phyloP scores from a whole-genome alignment of 2,113 vertebrate species.

The Fulica atra region DNA sequence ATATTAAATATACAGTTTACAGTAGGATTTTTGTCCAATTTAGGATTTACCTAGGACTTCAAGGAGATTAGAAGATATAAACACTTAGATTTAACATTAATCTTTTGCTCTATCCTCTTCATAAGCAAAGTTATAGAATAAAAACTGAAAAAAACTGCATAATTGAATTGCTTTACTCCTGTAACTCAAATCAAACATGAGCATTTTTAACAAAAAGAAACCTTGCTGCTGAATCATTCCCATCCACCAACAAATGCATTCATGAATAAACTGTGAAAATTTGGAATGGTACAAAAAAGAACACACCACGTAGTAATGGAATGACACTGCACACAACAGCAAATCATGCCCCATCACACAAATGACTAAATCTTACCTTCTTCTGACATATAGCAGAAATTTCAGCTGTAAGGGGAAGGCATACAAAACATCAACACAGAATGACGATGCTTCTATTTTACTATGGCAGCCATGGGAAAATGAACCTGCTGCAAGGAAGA shows the following conservation, averaged over 20 bases:
- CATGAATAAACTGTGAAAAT: slow-evolving; percentile 20
- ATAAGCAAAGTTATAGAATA: background rate
- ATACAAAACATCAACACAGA: slow-evolving; percentile 79
- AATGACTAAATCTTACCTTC: slow-evolving; percentile 88
- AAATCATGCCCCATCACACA: slow-evolving; percentile 69
- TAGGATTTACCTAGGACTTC: background rate
- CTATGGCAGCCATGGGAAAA: background rate
- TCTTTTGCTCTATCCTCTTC: background rate
- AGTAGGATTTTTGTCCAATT: background rate
- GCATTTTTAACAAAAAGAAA: slow-evolving; percentile 39
- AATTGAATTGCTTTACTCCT: background rate
- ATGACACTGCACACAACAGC: slow-evolving; percentile 67
- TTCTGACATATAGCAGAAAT: slow-evolving; percentile 99
- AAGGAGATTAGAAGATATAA: background rate
- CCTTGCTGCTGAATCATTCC: slow-evolving; percentile 26
- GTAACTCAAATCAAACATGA: slow-evolving; percentile 39
- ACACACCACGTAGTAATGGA: slow-evolving; percentile 47
- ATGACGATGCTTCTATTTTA: background rate
- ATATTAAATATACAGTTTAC: background rate
- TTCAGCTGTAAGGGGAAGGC: slow-evolving; percentile 90
- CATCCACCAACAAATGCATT: slow-evolving; percentile 21
- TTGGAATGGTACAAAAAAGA: slow-evolving; percentile 36
- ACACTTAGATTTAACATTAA: background rate
- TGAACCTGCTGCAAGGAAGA: background rate
- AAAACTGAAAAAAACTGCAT: background rate